These are phyloP conservation scores for Silurus aristotelis DNA, from an alignment of 2,797 vertebrate species.

Conservation along the genomic window DNA sequence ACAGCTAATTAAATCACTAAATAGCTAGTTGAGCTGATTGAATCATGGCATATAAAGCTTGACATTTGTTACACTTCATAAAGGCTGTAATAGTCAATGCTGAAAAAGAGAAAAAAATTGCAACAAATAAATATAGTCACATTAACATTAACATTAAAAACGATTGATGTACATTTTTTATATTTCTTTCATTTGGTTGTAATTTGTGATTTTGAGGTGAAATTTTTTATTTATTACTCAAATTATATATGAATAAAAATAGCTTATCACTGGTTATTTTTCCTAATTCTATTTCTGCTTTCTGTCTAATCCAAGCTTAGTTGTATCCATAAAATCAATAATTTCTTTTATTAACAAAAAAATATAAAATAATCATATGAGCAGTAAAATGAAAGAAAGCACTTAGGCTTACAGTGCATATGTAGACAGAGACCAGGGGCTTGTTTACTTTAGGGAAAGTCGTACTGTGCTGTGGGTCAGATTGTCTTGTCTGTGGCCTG, in stretches of 20 bases:
- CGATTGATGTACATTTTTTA: background rate
- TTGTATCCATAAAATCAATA: background rate
- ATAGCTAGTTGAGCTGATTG: no score
- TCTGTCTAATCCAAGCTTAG: background rate
- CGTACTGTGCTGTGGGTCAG: slow-evolving; percentile 33
- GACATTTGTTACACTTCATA: no score
- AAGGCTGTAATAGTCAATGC: background rate
- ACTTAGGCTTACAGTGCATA: background rate
- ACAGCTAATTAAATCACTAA: background rate
- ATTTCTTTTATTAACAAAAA: background rate
- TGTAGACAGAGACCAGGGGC: background rate
- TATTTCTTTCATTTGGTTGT: background rate
- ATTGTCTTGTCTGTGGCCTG: slow-evolving; percentile 45
- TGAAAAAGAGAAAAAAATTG: background rate
- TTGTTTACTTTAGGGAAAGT: slow-evolving; percentile 28
- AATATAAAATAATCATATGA: background rate
- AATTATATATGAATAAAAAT: background rate
- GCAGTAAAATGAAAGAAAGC: background rate
- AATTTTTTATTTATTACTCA: no score
- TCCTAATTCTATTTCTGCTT: background rate
- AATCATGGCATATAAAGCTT: no score
- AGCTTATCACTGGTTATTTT: background rate
- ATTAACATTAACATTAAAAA: background rate
- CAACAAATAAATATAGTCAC: background rate
- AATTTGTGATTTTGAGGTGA: background rate